Percentiles rank a stretch among this genome's conserved stretches.
Conservation (phyloP, 2,888 invertebrate species). For the Drosophila vallismaia region DNA sequence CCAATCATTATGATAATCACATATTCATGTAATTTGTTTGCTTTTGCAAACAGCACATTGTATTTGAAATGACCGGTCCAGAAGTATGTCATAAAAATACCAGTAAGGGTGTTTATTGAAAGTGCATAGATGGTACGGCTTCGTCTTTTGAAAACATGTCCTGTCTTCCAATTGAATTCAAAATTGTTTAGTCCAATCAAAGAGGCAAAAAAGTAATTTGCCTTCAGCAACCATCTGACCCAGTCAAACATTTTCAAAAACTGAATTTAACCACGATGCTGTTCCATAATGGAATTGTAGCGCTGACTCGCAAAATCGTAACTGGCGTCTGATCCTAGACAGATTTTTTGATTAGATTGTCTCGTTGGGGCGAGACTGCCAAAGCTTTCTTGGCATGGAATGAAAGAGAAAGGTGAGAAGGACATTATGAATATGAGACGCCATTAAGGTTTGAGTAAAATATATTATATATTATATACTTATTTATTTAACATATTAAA, state of each 20-base stretch:
- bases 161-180: constrained; percentile 7
- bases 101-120: neutral
- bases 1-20: constrained; percentile 13
- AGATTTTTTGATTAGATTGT: neutral
- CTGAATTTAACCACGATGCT: constrained; percentile 1
- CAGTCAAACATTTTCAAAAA: constrained; percentile 19
- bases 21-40: constrained; percentile 32
- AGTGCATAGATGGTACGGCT: constrained; percentile 4
- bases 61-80: neutral
- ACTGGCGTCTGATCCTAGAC: neutral
- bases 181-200: constrained; percentile 12
- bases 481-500: neutral
- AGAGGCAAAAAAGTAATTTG: neutral
- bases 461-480: neutral
- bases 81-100: neutral
- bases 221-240: constrained; percentile 3
- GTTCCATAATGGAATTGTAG: neutral
- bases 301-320: neutral
- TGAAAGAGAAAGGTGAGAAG: too few relatives aligned
- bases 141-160: neutral
- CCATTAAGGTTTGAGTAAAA: neutral
- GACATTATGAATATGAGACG: neutral
- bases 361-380: neutral
- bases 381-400: neutral
- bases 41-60: neutral